phyloP scores from a whole-genome alignment of 2,888 invertebrate species.

The Dynastes hyllus region DNA sequence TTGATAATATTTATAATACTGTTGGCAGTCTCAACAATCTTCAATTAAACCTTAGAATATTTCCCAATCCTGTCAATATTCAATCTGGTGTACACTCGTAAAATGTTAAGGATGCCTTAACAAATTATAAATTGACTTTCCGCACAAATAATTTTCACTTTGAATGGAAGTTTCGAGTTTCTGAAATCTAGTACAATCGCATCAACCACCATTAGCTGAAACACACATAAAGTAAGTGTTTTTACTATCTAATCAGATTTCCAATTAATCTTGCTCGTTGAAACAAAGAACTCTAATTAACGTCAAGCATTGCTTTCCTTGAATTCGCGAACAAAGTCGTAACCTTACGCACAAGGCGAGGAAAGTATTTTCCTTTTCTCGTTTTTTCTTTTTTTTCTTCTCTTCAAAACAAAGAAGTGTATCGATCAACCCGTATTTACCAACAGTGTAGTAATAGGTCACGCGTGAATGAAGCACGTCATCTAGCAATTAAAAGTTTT shows the following conservation, averaged over 20 bases:
- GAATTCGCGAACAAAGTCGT: conserved; percentile 9
- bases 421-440: conserved; percentile 36
- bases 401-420: not conserved
- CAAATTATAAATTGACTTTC: not conserved
- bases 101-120: not conserved
- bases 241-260: conserved; percentile 8
- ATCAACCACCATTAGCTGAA: not conserved
- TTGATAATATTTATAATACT: too few relatives aligned
- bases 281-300: conserved; percentile 23
- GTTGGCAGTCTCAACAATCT: too few relatives aligned
- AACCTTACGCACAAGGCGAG: conserved; percentile 26
- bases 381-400: not conserved
- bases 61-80: too few relatives aligned
- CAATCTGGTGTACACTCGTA: too few relatives aligned
- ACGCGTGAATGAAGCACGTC: conserved; percentile 43
- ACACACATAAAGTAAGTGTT: not conserved
- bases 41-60: too few relatives aligned
- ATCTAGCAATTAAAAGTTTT: conserved; percentile 41
- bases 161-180: not conserved
- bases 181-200: not conserved
- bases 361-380: not conserved
- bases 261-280: conserved; percentile 8
- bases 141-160: not conserved
- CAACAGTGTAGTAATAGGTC: conserved; percentile 44
- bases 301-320: conserved; percentile 5